Evolutionary conservation across 37 sponge, comb jelly and placozoan genomes (phyloP).

Genomic region (Diacarnus erythraeanus): DNA sequence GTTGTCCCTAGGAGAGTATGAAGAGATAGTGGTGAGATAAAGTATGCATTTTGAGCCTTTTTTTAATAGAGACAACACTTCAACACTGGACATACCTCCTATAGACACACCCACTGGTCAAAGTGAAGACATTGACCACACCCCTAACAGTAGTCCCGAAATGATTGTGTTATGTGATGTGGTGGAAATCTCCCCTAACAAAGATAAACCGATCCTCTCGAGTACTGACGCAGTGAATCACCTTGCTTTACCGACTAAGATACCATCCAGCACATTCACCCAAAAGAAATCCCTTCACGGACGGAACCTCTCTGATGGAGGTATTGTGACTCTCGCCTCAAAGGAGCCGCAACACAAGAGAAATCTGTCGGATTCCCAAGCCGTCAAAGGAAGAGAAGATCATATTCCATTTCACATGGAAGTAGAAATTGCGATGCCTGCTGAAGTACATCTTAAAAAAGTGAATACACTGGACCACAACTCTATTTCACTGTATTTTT

Average conservation of each 20-base stretch:
- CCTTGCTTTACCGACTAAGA: neutral
- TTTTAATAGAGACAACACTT: too few relatives aligned
- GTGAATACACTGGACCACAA: too few relatives aligned
- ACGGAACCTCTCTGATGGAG: conserved; percentile 4
- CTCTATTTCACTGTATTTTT: too few relatives aligned
- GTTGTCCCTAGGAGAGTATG: too few relatives aligned
- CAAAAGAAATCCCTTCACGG: neutral
- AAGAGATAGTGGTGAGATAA: too few relatives aligned
- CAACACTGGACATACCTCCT: neutral
- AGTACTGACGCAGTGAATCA: neutral
- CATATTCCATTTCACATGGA: neutral
- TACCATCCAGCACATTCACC: neutral
- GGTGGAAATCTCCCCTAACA: too few relatives aligned
- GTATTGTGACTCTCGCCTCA: neutral
- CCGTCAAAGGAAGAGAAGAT: neutral
- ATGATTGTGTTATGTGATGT: too few relatives aligned
- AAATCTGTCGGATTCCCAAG: conserved; percentile 25
- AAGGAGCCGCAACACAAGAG: conserved; percentile 8
- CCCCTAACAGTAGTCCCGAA: neutral
- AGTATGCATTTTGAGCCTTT: too few relatives aligned
- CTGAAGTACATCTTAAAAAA: neutral
- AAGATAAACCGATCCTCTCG: too few relatives aligned
- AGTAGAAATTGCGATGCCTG: neutral
- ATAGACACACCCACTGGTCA: neutral
- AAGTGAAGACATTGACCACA: neutral